A percentile compares a stretch with the other conserved stretches of the same genome.
Conservation (phyloP, 1,140 invertebrate genomes). For the Laupala kohalensis region DNA sequence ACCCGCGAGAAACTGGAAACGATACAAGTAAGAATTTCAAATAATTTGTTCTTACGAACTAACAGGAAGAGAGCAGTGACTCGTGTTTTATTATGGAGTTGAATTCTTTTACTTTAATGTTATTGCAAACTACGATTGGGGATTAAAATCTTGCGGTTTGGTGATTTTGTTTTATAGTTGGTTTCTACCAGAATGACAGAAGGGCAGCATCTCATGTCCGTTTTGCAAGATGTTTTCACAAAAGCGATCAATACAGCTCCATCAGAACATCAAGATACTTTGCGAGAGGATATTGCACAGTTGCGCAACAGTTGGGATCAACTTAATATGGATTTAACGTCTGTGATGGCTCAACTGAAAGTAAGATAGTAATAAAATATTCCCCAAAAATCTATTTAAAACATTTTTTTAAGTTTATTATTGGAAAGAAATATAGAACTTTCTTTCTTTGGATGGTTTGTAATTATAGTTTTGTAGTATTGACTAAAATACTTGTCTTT, state of each 20-base stretch:
- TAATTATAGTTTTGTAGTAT: too few species aligned
- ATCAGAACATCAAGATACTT: slow-evolving; percentile 60
- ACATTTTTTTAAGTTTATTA: neutral
- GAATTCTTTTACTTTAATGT: too few species aligned
- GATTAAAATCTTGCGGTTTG: too few species aligned
- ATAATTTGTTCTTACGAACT: neutral
- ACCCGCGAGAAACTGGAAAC: slow-evolving; percentile 77
- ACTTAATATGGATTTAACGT: slow-evolving; percentile 65
- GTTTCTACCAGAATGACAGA: slow-evolving; percentile 64
- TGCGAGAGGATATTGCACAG: slow-evolving; percentile 58
- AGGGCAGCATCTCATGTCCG: slow-evolving; percentile 70
- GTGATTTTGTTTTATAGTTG: slow-evolving; percentile 30
- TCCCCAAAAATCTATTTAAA: neutral
- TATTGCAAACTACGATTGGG: too few species aligned
- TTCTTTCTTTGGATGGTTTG: neutral
- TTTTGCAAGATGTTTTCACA: slow-evolving; percentile 68
- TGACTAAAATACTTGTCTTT: neutral
- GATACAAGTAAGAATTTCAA: slow-evolving; percentile 35
- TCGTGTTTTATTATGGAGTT: too few species aligned
- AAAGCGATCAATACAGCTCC: slow-evolving; percentile 70
- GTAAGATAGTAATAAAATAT: slow-evolving; percentile 3
- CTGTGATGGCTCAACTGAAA: slow-evolving; percentile 61
- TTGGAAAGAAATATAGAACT: too few species aligned
- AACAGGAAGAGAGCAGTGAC: too few species aligned
- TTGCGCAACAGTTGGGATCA: slow-evolving; percentile 71